Conservation (phyloP, 2,113 vertebrate species). For the Bos javanicus region DNA sequence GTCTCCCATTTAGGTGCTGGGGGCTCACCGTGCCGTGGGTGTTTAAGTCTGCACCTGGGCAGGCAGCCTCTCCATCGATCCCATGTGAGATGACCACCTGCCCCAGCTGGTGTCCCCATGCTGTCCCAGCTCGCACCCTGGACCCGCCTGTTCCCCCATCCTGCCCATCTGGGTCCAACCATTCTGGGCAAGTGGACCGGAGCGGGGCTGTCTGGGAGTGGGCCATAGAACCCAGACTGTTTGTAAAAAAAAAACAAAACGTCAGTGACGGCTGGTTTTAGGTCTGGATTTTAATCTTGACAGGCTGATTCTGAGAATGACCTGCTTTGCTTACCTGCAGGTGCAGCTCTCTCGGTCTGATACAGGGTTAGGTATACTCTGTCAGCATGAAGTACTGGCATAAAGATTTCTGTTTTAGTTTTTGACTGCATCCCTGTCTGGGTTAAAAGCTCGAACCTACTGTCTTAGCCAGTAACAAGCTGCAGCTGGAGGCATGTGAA, state of each 20-base stretch:
- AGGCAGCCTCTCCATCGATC: fast-evolving
- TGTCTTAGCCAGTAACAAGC: too few species aligned
- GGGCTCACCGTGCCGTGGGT: fast-evolving
- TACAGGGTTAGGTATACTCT: fast-evolving
- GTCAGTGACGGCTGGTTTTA: too few species aligned
- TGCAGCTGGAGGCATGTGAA: fast-evolving
- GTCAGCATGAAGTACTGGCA: fast-evolving
- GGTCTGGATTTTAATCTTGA: neutral
- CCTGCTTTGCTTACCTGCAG: too few species aligned
- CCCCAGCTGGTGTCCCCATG: neutral
- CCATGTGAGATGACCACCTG: neutral
- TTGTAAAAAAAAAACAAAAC: neutral
- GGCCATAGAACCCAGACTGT: neutral
- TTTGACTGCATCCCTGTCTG: neutral
- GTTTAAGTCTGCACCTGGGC: neutral
- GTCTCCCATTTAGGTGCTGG: fast-evolving
- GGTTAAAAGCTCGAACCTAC: neutral
- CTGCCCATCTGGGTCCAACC: neutral
- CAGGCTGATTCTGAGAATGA: fast-evolving
- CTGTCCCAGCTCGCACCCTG: fast-evolving
- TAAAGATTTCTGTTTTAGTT: neutral
- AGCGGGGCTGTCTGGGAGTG: neutral
- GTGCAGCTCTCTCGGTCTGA: fast-evolving
- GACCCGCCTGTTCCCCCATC: fast-evolving
- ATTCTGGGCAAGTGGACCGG: fast-evolving